Conservation (phyloP, 2,113 vertebrate genomes). For the Daphoenositta chrysoptera region DNA sequence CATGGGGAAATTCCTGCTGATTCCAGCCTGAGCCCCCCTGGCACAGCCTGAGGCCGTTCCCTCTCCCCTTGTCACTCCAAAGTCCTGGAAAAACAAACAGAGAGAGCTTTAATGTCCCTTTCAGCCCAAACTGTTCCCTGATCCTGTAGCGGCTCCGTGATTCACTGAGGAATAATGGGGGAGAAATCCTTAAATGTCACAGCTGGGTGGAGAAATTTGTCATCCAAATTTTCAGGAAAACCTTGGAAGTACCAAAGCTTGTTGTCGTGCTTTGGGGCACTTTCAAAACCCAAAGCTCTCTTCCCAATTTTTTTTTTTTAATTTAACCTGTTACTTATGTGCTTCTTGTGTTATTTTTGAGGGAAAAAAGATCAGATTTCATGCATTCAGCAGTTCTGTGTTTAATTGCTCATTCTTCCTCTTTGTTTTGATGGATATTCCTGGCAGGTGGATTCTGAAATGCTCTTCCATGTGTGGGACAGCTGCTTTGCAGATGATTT, state of each 20-base stretch:
- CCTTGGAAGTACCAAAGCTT: not conserved
- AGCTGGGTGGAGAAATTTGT: not conserved
- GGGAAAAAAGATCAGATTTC: fast-evolving
- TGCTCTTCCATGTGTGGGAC: not conserved
- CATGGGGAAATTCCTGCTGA: not conserved
- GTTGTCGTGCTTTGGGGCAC: not conserved
- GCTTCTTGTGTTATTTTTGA: not conserved
- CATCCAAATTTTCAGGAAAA: not conserved
- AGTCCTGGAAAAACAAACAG: fast-evolving
- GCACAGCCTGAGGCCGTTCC: not conserved
- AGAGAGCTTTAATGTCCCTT: not conserved
- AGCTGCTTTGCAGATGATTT: not conserved
- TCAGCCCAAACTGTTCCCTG: not conserved
- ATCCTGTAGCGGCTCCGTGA: fast-evolving
- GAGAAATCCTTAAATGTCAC: not conserved
- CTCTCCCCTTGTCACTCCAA: fast-evolving
- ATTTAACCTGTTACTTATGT: not conserved
- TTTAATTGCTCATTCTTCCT: fast-evolving
- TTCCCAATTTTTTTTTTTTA: fast-evolving
- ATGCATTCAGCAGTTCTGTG: fast-evolving
- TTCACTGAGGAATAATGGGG: not conserved
- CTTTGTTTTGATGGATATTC: fast-evolving
- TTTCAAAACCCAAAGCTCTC: not conserved
- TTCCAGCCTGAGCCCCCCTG: not conserved
- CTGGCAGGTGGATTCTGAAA: not conserved